Evolutionary conservation across 2,888 invertebrate genomes (phyloP), one percentile per base, ranked within the genome.

Genomic region (Aphrophora alni): DNA sequence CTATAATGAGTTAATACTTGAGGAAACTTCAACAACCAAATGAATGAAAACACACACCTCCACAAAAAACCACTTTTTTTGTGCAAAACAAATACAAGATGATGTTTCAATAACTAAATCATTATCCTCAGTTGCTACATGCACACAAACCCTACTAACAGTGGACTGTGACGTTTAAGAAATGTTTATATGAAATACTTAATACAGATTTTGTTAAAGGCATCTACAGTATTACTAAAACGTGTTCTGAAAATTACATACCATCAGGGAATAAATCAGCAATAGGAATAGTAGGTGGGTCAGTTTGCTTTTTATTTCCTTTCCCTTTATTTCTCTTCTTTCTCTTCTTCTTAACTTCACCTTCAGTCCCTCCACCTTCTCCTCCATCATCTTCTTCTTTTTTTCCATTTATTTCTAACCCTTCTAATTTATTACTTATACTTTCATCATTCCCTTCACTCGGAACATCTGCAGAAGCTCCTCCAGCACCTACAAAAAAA

Each of bases 271-370:
- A 98, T 25, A 98, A 90, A 78, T 97, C 95, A 1, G 92, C 90
- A 83, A 98, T 94, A 0, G 98, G 94, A 85, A 97, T 91, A n/a
- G 95, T 92, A 12, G 98, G 98, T 21, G 97, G 96, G 87, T 94
- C 91, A 0, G 95, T 95, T 88, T 96, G 95, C 82, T 91, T 91
- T 90, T 81, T 89, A 83, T 89, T 88, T 83, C 90, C 90, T 28
- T 88, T 88, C 59, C 88, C 89, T n/a, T 80, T 84, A 75, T 84
- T 85, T 89, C 86, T 82, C 85, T 21, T 81, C 84, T 73, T 86
- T 51, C 80, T 73, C 88, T 93, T 93, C 89, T 94, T 93, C 86
- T 92, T 92, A 27, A 90, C 90, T 83, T 92, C 91, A 80, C 89
- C 89, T 84, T 87, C 87, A 84, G 91, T 90, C 80, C 89, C 88